Evolutionary conservation across 35 echinoderm and acorn worm species (phyloP).

Genomic region (Apostichopus parvimensis): DNA sequence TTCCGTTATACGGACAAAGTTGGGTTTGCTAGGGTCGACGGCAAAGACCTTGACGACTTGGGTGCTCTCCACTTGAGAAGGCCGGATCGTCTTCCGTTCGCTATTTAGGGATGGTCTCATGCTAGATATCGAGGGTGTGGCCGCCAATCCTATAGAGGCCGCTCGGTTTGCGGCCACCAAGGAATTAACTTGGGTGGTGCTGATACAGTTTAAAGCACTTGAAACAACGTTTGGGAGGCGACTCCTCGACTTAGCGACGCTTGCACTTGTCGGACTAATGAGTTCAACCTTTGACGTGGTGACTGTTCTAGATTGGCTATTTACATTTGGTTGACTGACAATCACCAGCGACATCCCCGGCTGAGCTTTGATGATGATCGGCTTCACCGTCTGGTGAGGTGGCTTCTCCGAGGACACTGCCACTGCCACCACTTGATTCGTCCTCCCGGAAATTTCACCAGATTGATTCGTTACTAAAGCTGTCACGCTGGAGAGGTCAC

Average conservation of each 20-base stretch:
- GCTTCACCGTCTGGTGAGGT: slow-evolving; percentile 75
- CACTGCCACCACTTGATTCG: slow-evolving; percentile 60
- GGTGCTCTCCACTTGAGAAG: neutral
- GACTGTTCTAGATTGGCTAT: slow-evolving; percentile 38
- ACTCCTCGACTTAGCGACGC: neutral
- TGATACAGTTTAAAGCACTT: slow-evolving; percentile 11
- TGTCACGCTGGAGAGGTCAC: slow-evolving; percentile 20
- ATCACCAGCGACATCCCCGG: slow-evolving; percentile 80
- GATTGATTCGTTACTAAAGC: slow-evolving; percentile 28
- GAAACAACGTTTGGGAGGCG: neutral
- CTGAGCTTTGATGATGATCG: slow-evolving; percentile 86
- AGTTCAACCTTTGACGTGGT: slow-evolving; percentile 39
- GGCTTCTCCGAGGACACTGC: slow-evolving; percentile 65
- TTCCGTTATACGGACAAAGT: slow-evolving; percentile 51
- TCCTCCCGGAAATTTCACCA: slow-evolving; percentile 4
- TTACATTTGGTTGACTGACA: slow-evolving; percentile 75
- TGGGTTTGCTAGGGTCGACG: slow-evolving; percentile 35
- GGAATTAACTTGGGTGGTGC: neutral
- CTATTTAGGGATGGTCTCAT: slow-evolving; percentile 11
- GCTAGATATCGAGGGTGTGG: neutral
- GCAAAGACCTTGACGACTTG: slow-evolving; percentile 48
- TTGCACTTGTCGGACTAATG: neutral
- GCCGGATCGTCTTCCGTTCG: neutral
- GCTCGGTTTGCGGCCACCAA: neutral
- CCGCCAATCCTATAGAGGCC: neutral